phyloP scores from a whole-genome alignment of 2,888 invertebrate species.

The Leptopilina myrica region DNA sequence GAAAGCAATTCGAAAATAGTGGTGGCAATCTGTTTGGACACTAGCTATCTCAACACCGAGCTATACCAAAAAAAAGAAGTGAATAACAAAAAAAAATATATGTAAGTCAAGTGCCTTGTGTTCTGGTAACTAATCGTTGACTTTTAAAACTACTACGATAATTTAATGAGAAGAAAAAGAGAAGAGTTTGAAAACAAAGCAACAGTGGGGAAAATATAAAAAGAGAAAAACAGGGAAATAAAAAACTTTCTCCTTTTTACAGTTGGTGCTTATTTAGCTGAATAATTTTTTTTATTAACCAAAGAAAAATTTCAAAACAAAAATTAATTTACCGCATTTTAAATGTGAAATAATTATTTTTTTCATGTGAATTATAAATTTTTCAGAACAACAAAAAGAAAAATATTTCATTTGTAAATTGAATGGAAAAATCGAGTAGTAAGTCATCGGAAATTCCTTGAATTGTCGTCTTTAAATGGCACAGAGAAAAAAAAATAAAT shows the following conservation, averaged over 20 bases:
- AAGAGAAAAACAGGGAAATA: constrained; percentile 15
- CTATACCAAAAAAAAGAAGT: constrained; percentile 62
- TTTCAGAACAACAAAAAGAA: neutral
- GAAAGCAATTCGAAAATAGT: constrained; percentile 10
- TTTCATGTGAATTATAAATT: neutral
- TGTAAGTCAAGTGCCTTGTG: constrained; percentile 76
- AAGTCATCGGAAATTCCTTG: constrained; percentile 41
- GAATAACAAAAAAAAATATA: constrained; percentile 60
- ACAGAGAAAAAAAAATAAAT: neutral
- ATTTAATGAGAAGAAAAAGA: constrained; percentile 46
- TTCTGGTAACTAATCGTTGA: constrained; percentile 76
- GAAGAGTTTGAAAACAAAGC: constrained; percentile 16
- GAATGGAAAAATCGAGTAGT: constrained; percentile 6
- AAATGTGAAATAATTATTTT: no score
- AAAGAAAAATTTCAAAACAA: no score
- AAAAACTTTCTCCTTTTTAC: neutral
- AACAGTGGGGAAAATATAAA: neutral
- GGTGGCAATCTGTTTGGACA: constrained; percentile 33
- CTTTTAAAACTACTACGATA: constrained; percentile 66
- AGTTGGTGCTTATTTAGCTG: neutral
- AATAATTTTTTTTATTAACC: no score
- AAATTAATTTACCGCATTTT: no score
- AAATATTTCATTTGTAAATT: neutral
- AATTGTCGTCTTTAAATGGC: neutral
- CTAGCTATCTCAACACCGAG: constrained; percentile 68